Conservation (phyloP, 1,140 invertebrate genomes). For the Lepidurus couesii region DNA sequence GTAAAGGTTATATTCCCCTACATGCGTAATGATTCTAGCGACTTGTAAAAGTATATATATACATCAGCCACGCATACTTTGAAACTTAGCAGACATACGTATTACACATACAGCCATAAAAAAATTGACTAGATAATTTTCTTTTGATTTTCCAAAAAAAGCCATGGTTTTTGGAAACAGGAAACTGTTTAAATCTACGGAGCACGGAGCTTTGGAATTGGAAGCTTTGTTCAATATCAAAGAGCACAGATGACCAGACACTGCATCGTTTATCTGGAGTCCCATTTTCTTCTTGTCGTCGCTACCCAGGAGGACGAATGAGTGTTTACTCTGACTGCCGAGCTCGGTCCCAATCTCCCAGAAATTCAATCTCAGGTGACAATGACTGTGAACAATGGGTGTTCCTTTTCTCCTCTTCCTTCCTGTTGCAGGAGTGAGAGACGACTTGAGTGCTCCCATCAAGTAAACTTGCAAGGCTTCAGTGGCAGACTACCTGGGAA, state of each 20-base stretch:
- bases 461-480: constrained; percentile 7
- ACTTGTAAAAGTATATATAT: not conserved
- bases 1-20: constrained; percentile 15
- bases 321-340: not conserved
- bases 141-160: not conserved
- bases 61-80: not conserved
- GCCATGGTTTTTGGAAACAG: not conserved
- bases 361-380: constrained; percentile 19
- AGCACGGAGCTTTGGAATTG: constrained; percentile 3
- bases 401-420: not conserved
- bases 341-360: not conserved
- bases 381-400: constrained; percentile 4
- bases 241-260: constrained; percentile 17
- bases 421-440: not conserved
- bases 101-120: constrained; percentile 8
- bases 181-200: not conserved
- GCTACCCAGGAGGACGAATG: not conserved
- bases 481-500: not conserved
- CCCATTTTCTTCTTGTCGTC: not conserved
- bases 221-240: constrained; percentile 14
- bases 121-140: constrained; percentile 4
- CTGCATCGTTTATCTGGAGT: not conserved
- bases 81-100: not conserved
- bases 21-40: not conserved
- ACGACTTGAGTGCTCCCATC: constrained; percentile 1